These are phyloP conservation scores for Poecile atricapillus DNA, from an alignment of 2,113 vertebrate species.

Conservation along the genomic window DNA sequence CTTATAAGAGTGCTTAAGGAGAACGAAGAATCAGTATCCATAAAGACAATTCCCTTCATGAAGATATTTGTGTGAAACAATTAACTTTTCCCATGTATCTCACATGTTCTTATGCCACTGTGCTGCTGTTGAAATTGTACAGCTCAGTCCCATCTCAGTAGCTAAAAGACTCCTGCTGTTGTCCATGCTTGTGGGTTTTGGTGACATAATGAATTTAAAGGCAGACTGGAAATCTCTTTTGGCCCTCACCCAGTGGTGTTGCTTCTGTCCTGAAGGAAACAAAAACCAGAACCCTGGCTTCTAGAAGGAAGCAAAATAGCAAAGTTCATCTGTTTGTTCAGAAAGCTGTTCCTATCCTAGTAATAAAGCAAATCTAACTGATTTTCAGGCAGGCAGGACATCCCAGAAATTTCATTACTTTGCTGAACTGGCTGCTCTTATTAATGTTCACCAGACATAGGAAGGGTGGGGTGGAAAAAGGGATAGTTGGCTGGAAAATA, in stretches of 20 bases:
- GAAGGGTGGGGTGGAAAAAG: slow-evolving; percentile 15
- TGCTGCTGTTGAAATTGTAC: not conserved
- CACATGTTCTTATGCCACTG: not conserved
- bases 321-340: slow-evolving; percentile 29
- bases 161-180: not conserved
- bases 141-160: not conserved
- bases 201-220: not conserved
- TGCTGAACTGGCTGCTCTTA: slow-evolving; percentile 13
- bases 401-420: slow-evolving; percentile 21
- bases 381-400: not conserved
- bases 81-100: not conserved
- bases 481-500: not conserved
- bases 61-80: not conserved
- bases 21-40: not conserved
- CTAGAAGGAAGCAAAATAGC: not conserved
- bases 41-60: not conserved
- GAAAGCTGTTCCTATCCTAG: not conserved
- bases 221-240: not conserved
- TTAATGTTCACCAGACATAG: not conserved
- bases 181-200: not conserved
- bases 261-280: not conserved
- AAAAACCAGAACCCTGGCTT: not conserved
- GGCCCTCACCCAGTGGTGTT: not conserved
- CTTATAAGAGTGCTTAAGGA: not conserved
- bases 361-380: not conserved